Evolutionary conservation across 2,888 invertebrate genomes (phyloP), one percentile per base, ranked within the genome.

Genomic region (Phymatocera aterrima): DNA sequence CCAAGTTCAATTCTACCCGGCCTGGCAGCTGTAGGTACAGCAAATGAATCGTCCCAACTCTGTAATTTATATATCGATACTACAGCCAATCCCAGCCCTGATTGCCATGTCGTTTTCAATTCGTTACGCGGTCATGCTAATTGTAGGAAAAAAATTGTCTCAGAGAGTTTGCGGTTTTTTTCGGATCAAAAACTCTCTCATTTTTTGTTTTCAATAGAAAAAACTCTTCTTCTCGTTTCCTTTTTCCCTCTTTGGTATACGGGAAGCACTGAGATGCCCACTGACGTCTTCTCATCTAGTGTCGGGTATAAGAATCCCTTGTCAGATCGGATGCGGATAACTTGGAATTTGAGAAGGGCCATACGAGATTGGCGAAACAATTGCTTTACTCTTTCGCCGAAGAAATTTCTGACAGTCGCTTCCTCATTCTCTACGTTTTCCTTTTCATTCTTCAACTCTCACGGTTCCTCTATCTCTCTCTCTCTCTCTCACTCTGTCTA

Each of bases 331-430:
- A 24, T 43, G 12, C 10, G 65, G 65, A 65, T 65, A 65, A 65
- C 18, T 21, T 65, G 43, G 65, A 65, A 65, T 65, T 65, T 65
- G 65, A 65, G 43, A 43, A 24, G 65, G 43, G 65, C 65, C 40
- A 43, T n/a, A n/a, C 65, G 65, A 43, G 65, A 65, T 65, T 65
- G 65, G 21, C 40, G 24, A 43, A 65, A 65, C 65, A 65, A 65
- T 65, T 24, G 65, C 15, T 65, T 61, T 61, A n/a, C 65, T n/a
- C 12, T 8, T 10, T 43, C 43, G 12, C 15, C n/a, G n/a, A 65
- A 43, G 43, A 24, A 43, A 65, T 65, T 65, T 21, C 43, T 24
- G 65, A 43, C 43, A 43, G 65, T 40, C 43, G 43, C 40, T 65
- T 43, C 18, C 65, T 34, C 34, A 34, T 61, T 65, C 40, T 24